Evolutionary conservation across 1,140 invertebrate species (phyloP), one percentile per base, ranked within the genome.

Genomic region (Trinorchestia longiramus): DNA sequence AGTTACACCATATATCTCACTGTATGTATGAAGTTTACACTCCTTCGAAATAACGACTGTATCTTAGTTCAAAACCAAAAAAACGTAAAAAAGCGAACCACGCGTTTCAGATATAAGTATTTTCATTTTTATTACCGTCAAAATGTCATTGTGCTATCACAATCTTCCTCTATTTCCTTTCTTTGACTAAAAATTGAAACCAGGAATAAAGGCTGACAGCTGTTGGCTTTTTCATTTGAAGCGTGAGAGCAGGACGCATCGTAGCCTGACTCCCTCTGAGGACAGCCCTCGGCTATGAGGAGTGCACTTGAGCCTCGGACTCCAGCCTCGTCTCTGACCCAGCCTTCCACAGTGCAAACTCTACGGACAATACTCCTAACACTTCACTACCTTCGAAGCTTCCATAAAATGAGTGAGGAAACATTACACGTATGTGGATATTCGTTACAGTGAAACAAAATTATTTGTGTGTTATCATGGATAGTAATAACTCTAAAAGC

Each of bases 171-270:
- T 23, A 11, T 36, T 77, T 77, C 47, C 19, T 77, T 36, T 36
- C 62, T 15, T 77, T 28, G 62, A 77, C 15, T 77, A 77, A 77
- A 77, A 77, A 77, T 77, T 23, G 62, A 15, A 77, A 28, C 1
- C 15, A 28, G 62, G 62, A 77, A 77, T 77, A 77, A 77, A 77
- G 62, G 62, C 36, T 77, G 62, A 23, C 62, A 77, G 62, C 62
- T 77, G 62, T 77, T 77, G 62, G 62, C 62, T 77, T 77, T 77
- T 77, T 77, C 62, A 77, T 77, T 77, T 77, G 62, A 77, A 77
- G 62, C 62, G 62, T 36, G 15, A 77, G 62, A 77, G 62, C 62
- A 77, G 62, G 62, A 77, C 62, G 62, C 62, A 77, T 28, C 62
- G 62, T 28, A 77, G 62, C 62, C 62, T 28, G 62, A 77, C 62